Evolutionary conservation across 2,888 invertebrate genomes (phyloP).

Genomic region (Cetonia aurata): DNA sequence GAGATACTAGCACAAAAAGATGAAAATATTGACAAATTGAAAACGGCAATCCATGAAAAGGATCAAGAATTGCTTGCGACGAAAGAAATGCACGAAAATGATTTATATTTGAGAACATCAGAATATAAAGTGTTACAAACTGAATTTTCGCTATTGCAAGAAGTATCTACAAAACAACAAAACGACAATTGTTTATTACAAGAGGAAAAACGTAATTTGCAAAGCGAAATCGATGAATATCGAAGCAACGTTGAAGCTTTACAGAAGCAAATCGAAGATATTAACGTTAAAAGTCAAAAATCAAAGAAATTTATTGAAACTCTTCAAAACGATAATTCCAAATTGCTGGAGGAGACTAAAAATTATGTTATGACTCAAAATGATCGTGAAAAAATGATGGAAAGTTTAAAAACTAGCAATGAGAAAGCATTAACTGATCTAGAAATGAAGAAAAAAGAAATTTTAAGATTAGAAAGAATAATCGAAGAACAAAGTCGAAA

Average conservation of each 20-base stretch:
- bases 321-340: background rate
- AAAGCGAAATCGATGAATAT: constrained; percentile 13
- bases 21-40: constrained; percentile 18
- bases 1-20: constrained; percentile 11
- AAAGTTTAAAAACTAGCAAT: no score
- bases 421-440: background rate
- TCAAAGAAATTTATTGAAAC: background rate
- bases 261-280: background rate
- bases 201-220: constrained; percentile 22
- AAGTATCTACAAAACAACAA: constrained; percentile 42
- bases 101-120: constrained; percentile 49
- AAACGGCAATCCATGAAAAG: constrained; percentile 41
- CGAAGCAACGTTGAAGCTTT: background rate
- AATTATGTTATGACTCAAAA: background rate
- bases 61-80: constrained; percentile 49
- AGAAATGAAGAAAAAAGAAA: constrained; percentile 9
- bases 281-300: background rate
- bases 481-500: constrained; percentile 40
- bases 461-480: background rate
- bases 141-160: constrained; percentile 40
- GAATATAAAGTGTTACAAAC: constrained; percentile 47
- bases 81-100: constrained; percentile 51
- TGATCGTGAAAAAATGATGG: no score
- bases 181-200: constrained; percentile 26
- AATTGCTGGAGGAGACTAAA: constrained; percentile 7